A percentile compares a stretch with the other conserved stretches of the same genome.
Conservation (phyloP, 2,797 vertebrate species). For the Chromis chromis region DNA sequence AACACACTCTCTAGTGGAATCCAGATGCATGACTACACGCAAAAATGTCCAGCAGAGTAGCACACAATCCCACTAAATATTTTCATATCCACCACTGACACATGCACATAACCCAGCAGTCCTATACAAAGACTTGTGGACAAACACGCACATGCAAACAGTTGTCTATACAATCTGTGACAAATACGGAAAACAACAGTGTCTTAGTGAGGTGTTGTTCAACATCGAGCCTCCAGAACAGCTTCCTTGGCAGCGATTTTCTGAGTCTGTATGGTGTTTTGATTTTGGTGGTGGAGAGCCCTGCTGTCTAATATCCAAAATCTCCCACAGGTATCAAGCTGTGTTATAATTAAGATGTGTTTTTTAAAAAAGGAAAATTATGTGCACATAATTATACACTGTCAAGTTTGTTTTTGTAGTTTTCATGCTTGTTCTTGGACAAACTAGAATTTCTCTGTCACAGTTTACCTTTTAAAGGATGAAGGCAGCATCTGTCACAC, state of each 20-base stretch:
- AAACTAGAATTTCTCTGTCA: background rate
- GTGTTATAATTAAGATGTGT: conserved; percentile 6
- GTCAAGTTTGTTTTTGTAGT: background rate
- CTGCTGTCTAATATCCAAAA: conserved; percentile 18
- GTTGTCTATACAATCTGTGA: background rate
- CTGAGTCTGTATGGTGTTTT: conserved; percentile 8
- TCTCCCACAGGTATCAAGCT: conserved; percentile 3
- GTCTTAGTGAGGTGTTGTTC: background rate
- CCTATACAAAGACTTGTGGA: conserved; percentile 1
- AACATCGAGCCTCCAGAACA: background rate
- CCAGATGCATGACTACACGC: conserved; percentile 18
- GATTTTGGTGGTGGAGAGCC: conserved; percentile 1
- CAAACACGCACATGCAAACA: background rate
- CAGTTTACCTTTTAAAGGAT: background rate
- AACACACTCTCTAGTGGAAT: background rate
- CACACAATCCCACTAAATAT: background rate
- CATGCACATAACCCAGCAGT: background rate
- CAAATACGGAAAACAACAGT: background rate
- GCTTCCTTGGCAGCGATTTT: background rate
- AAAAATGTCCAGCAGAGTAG: conserved; percentile 18
- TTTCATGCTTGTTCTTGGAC: background rate
- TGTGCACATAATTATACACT: background rate
- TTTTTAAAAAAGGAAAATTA: background rate
- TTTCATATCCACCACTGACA: background rate
- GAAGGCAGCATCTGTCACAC: too few species aligned